Evolutionary conservation across 2,113 vertebrate genomes (phyloP), one percentile per base, ranked within the genome.

Genomic region (Sigmodon hispidus): DNA sequence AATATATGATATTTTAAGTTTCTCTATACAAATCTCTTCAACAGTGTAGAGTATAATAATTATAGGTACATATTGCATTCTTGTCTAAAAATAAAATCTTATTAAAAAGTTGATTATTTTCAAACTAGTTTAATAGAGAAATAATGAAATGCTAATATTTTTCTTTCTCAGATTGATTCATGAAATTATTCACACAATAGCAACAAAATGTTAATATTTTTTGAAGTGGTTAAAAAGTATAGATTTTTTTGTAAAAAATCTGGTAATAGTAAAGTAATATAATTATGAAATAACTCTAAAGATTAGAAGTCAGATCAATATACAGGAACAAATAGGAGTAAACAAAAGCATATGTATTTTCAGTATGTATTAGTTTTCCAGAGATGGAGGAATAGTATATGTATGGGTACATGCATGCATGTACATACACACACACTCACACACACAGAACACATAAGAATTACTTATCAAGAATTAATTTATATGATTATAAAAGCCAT

Each of bases 91-190:
- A 63, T 59, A 55, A 22, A 88, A 67, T 75, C 11, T 48, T 89
- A 75, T 94, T 88, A 16, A 43, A 91, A 96, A 75, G 73, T 65
- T 26, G 69, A 13, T 94, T 84, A 87, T 77, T 84, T 31, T 29
- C 13, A 93, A 81, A 85, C 75, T 50, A 12, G 8, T 87, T 91
- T 93, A 94, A 65, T 34, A 16, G 40, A 70, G 94, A 87, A 1
- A 4, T 63, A 65, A 70, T 63, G 10, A 96, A 93, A 80, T 91
- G 59, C 1, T 24, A 88, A 22, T 59, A 63, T 67, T 85, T 75
- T 17, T 2, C 29, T 31, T 8, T 89, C 10, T 79, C 89, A 89
- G 24, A 16, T 67, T 1, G 7, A 55, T 55, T 92, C 61, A 77
- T 87, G 63, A 92, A 93, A 89, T 89, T 91, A 80, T 48, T 11